phyloP scores from a whole-genome alignment of 2,797 vertebrate species.

The Sebastes dallii region DNA sequence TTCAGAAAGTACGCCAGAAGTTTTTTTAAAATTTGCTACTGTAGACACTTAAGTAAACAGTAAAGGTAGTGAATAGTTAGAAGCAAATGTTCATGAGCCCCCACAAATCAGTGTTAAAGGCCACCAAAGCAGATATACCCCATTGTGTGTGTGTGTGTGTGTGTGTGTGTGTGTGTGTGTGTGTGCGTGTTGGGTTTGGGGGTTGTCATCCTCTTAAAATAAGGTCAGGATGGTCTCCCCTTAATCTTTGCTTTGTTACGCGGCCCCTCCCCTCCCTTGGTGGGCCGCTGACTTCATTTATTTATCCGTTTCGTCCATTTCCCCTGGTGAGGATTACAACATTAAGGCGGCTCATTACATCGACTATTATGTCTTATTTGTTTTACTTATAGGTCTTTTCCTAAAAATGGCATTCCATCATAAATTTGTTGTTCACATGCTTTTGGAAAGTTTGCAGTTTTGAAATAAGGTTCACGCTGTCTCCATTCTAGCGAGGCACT shows the following conservation, averaged over 20 bases:
- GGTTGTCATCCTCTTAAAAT: slow-evolving; percentile 34
- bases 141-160: neutral
- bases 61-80: neutral
- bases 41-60: slow-evolving; percentile 23
- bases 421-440: neutral
- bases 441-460: neutral
- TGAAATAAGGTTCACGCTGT: neutral
- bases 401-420: neutral
- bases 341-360: neutral
- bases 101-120: neutral
- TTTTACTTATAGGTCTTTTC: neutral
- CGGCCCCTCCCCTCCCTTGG: neutral
- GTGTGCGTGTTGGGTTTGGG: neutral
- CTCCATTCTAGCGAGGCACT: neutral
- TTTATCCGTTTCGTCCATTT: slow-evolving; percentile 33
- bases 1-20: neutral
- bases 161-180: slow-evolving; percentile 1
- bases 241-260: slow-evolving; percentile 63
- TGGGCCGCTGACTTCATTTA: slow-evolving; percentile 38
- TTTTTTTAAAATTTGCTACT: neutral
- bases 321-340: slow-evolving; percentile 42
- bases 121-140: slow-evolving; percentile 10
- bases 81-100: neutral
- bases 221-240: slow-evolving; percentile 61
- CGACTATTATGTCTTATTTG: neutral